Base-by-base conservation (phyloP, 2,797 vertebrate genomes). In the Acanthurus tractus region DNA sequence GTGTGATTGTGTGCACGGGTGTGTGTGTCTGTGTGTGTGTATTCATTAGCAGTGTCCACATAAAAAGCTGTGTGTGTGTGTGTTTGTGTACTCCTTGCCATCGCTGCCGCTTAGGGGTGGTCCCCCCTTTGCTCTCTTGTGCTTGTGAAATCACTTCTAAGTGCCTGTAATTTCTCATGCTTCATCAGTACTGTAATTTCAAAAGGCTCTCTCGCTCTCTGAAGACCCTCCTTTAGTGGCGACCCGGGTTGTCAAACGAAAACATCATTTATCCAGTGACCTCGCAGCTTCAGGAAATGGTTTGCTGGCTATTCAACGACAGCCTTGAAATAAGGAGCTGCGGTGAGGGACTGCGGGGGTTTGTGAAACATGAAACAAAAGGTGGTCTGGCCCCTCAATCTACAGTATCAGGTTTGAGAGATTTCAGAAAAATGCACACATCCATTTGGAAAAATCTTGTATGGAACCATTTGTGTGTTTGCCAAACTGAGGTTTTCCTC, bases 131-230 rank as follows among this genome's bases (percentile, higher is more conserved):
- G 74, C 81, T 86, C 82, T 88, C 81, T 82, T 64, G 79, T 77
- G 76, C 81, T 89, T 79, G 65, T 90, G 74, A 93, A 92, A 89
- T 93, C 86, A 64, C 87, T 88, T 85, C 85, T 93, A 92, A 94
- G 91, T 93, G 94, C 76, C 84, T 86, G 89, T 92, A 88, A 93
- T 95, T 95, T 94, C 93, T 93, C 94, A 94, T 76, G 90, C 91
- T 94, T 93, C 91, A 94, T 95, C 93, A 86, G 90, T 78, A 87
- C 89, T 86, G 91, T 92, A 90, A 94, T 95, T 94, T 94, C 82
- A 84, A 88, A 89, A 89, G 87, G 66, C 83, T 90, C 53, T 34
- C 29, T 34, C 29, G 68, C 75, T 92, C 76, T 92, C 89, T 79
- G 77, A 92, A 92, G 92, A 89, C 88, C 83, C 73, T 89, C 86